Evolutionary conservation across 2,888 invertebrate genomes (phyloP).

Genomic region (Melanargia galathea): DNA sequence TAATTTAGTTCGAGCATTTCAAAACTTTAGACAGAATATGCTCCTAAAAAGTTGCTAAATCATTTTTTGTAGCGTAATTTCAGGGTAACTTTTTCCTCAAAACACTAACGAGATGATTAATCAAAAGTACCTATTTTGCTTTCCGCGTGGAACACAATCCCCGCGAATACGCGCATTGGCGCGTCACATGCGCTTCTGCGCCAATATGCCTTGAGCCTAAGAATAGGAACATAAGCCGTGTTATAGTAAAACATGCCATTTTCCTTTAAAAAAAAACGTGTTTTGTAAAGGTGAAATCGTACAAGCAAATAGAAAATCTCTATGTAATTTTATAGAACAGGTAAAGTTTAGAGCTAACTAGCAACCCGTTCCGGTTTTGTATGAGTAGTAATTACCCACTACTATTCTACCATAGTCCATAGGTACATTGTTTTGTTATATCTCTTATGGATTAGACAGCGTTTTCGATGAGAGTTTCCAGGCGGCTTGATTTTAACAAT

Average conservation of each 20-base stretch:
- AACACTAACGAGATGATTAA: background rate
- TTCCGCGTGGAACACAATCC: background rate
- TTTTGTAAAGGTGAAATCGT: slow-evolving; percentile 9
- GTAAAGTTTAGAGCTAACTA: background rate
- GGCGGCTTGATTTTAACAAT: too few species aligned
- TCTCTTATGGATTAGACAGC: too few species aligned
- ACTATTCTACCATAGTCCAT: too few species aligned
- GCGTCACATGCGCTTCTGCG: too few species aligned
- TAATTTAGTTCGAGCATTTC: slow-evolving; percentile 11
- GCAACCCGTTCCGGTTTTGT: too few species aligned
- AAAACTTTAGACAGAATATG: background rate
- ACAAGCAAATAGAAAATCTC: slow-evolving; percentile 1
- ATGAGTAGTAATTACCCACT: too few species aligned
- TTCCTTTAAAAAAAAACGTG: background rate
- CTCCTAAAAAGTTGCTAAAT: slow-evolving; percentile 11
- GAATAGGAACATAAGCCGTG: background rate
- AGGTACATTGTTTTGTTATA: too few species aligned
- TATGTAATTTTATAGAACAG: background rate
- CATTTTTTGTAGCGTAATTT: background rate
- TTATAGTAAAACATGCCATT: background rate
- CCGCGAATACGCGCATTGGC: background rate
- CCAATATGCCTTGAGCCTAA: background rate
- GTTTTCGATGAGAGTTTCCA: too few species aligned
- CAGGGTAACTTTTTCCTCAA: slow-evolving; percentile 2
- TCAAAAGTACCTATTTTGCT: too few species aligned